phyloP scores from a whole-genome alignment of 2,888 invertebrate species.

The Timandra comae region DNA sequence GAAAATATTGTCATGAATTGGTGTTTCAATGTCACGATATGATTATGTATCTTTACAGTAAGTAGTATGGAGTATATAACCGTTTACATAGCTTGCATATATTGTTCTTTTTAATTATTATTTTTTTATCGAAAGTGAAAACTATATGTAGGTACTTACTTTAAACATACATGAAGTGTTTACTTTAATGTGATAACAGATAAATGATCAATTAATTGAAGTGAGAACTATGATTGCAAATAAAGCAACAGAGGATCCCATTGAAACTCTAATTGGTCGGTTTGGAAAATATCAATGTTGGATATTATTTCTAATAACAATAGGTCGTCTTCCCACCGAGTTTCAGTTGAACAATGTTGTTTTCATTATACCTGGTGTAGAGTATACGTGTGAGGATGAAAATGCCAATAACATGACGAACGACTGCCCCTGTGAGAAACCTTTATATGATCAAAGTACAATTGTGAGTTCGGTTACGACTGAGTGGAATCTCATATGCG shows the following conservation, averaged over 20 bases:
- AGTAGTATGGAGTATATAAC: no score
- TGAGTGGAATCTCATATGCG: slow-evolving; percentile 79
- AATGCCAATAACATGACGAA: slow-evolving; percentile 48
- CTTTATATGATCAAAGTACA: slow-evolving; percentile 71
- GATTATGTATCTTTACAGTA: no score
- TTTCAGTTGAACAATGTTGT: slow-evolving; percentile 75
- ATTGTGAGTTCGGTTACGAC: slow-evolving; percentile 76
- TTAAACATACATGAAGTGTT: no score
- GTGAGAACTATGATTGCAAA: no score
- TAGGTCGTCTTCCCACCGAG: slow-evolving; percentile 75
- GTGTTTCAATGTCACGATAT: no score
- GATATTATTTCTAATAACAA: slow-evolving; percentile 60
- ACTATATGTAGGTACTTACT: no score
- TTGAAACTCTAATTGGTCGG: slow-evolving; percentile 67
- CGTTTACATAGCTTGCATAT: no score
- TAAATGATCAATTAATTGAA: no score
- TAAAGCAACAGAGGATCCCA: slow-evolving; percentile 34
- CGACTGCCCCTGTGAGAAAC: slow-evolving; percentile 54
- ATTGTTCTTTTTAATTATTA: no score
- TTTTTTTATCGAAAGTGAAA: no score
- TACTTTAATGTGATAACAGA: no score
- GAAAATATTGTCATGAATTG: no score
- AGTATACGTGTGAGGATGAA: slow-evolving; percentile 62
- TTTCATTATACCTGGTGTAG: slow-evolving; percentile 72
- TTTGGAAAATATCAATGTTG: slow-evolving; percentile 76